Evolutionary conservation across 1,140 invertebrate genomes (phyloP).

Genomic region (Drosophila insularis): DNA sequence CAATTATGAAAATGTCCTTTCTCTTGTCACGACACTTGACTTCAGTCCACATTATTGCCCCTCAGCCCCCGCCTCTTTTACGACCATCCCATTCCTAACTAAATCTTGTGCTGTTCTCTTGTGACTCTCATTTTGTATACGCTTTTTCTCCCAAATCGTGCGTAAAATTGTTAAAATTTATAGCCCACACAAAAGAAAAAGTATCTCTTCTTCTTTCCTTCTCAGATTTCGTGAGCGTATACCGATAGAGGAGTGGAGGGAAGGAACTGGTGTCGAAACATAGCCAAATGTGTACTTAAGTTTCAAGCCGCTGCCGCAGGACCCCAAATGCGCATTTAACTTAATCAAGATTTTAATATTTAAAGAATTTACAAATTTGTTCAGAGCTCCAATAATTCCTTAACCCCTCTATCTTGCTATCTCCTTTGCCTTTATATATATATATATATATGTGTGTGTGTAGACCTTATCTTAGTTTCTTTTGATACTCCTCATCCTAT

Average conservation of each 20-base stretch:
- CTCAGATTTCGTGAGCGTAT: slow-evolving; percentile 50
- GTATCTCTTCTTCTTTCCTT: neutral
- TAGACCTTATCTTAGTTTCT: slow-evolving; percentile 22
- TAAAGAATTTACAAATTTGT: slow-evolving; percentile 73
- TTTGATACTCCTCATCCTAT: neutral
- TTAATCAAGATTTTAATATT: slow-evolving; percentile 82
- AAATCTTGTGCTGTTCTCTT: neutral
- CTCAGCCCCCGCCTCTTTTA: neutral
- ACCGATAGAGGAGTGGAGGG: slow-evolving; percentile 1
- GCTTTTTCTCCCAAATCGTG: slow-evolving; percentile 57
- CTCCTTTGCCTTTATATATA: no score
- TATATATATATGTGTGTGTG: neutral
- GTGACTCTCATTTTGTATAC: neutral
- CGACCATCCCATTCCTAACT: neutral
- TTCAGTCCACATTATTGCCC: slow-evolving; percentile 1
- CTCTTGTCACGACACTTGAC: neutral
- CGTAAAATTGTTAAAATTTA: slow-evolving; percentile 61
- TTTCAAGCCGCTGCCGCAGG: slow-evolving; percentile 25
- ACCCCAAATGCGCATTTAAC: slow-evolving; percentile 76
- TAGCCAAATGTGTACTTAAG: slow-evolving; percentile 57
- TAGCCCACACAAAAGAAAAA: slow-evolving; percentile 25
- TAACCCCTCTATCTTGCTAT: neutral
- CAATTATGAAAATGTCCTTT: slow-evolving; percentile 47
- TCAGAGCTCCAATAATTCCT: slow-evolving; percentile 18
- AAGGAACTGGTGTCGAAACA: slow-evolving; percentile 32